A percentile compares a stretch with the other conserved stretches of the same genome.
These are phyloP conservation scores for Craterocephalus amniculus DNA, from an alignment of 2,797 vertebrate genomes.

Conservation along the genomic window DNA sequence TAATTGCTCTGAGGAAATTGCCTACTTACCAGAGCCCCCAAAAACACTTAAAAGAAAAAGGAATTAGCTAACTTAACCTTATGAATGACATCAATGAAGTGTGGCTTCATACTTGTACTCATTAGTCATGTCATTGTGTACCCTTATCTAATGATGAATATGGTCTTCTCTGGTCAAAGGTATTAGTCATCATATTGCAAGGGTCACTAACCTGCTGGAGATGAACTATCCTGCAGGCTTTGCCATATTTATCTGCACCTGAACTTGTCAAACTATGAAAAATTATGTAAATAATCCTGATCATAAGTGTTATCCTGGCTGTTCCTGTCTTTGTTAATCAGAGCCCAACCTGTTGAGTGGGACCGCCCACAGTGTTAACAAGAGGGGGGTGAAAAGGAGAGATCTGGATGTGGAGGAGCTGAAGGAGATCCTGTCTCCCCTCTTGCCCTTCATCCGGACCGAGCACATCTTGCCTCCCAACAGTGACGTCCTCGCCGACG, in stretches of 20 bases:
- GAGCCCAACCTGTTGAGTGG: conserved; percentile 98
- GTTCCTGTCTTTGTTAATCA: conserved; percentile 66
- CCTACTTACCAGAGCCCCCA: conserved; percentile 59
- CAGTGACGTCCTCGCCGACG: conserved; percentile 86
- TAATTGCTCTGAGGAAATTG: conserved; percentile 76
- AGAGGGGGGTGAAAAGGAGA: conserved; percentile 94
- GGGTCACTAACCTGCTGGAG: neutral
- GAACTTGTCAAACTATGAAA: conserved; percentile 27
- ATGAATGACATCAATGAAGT: conserved; percentile 32
- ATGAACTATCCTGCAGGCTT: conserved; percentile 3
- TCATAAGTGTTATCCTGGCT: conserved; percentile 23
- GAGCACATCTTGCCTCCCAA: conserved; percentile 96
- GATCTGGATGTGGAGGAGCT: conserved; percentile 97
- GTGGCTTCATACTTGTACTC: conserved; percentile 4
- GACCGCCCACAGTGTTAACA: conserved; percentile 98
- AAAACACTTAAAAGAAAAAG: conserved; percentile 61
- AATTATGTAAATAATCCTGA: conserved; percentile 18
- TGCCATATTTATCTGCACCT: conserved; percentile 24
- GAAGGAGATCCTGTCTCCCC: conserved; percentile 93
- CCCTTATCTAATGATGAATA: conserved; percentile 22
- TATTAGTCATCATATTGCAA: conserved; percentile 20
- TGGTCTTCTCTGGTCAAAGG: conserved; percentile 12
- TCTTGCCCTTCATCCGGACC: conserved; percentile 92
- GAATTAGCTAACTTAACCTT: conserved; percentile 34
- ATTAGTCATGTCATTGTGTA: conserved; percentile 31